phyloP scores from a whole-genome alignment of 2,888 invertebrate genomes.

The Stegophylla sp. region DNA sequence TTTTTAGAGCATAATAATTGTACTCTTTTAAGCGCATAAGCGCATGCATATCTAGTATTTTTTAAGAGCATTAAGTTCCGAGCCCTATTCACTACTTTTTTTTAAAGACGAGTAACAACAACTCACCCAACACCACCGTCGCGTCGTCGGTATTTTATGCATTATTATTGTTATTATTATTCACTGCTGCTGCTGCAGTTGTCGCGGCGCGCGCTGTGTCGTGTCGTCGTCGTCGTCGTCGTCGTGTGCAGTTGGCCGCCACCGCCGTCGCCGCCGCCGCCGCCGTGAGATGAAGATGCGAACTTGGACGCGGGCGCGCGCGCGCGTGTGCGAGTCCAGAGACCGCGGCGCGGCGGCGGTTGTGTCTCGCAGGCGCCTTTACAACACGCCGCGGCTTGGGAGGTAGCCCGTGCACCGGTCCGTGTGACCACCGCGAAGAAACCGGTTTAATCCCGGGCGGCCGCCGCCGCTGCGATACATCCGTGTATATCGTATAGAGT shows the following conservation, averaged over 20 bases:
- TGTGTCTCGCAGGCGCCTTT: slow-evolving; percentile 58
- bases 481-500: slow-evolving; percentile 40
- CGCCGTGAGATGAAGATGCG: slow-evolving; percentile 52
- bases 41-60: no score
- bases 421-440: slow-evolving; percentile 59
- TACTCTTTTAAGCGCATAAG: no score
- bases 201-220: background rate
- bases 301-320: slow-evolving; percentile 18
- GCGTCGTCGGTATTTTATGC: no score
- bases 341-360: slow-evolving; percentile 39
- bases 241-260: background rate
- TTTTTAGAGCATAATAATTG: no score
- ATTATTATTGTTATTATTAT: no score
- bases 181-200: no score
- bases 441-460: slow-evolving; percentile 56
- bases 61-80: no score
- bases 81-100: no score
- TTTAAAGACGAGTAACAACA: no score
- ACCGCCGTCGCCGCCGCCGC: slow-evolving; percentile 1
- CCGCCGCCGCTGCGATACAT: slow-evolving; percentile 44
- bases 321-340: slow-evolving; percentile 12
- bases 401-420: slow-evolving; percentile 55
- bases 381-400: slow-evolving; percentile 59
- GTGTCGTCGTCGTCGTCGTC: background rate
- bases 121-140: no score